Conservation (phyloP, 2,888 invertebrate genomes). For the Bugulina stolonifera region DNA sequence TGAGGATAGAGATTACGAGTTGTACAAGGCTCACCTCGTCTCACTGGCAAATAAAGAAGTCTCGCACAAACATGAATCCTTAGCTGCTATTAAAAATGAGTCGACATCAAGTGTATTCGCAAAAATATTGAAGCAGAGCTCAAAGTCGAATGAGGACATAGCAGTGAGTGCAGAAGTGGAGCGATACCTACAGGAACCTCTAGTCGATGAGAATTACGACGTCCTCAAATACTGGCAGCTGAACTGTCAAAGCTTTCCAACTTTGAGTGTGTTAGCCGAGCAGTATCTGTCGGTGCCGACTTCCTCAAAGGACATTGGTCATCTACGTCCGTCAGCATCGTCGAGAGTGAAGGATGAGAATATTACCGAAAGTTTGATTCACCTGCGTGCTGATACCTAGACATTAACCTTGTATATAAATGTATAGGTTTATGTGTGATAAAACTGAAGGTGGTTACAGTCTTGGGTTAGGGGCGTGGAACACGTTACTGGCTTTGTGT, state of each 20-base stretch:
- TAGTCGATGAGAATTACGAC: background rate
- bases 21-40: conserved; percentile 16
- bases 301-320: background rate
- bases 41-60: background rate
- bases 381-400: no score
- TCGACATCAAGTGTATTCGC: background rate
- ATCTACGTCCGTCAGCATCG: background rate
- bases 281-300: background rate
- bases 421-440: no score
- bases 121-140: background rate
- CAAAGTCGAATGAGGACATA: background rate
- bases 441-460: no score
- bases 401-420: no score
- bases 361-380: no score
- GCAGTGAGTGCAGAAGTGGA: background rate
- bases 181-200: background rate
- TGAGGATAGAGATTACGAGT: conserved; percentile 2
- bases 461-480: no score
- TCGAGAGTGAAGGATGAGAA: no score
- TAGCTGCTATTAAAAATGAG: background rate
- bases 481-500: no score
- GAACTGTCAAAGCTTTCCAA: background rate
- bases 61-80: background rate
- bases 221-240: background rate
- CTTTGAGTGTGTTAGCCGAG: background rate